phyloP scores from a whole-genome alignment of 2,797 vertebrate species.

The Dendrocincla fuliginosa region DNA sequence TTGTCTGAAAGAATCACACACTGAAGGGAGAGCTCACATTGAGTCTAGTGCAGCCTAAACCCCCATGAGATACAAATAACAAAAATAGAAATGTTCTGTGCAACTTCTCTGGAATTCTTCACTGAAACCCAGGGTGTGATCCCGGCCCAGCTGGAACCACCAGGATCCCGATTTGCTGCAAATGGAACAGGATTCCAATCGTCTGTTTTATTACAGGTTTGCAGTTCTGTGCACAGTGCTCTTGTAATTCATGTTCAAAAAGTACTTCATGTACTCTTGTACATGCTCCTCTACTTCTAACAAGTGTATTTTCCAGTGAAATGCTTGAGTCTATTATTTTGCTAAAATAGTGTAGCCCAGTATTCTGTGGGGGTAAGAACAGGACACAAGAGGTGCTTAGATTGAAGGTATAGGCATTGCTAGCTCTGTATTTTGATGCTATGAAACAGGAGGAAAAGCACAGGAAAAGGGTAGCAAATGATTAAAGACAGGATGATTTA shows the following conservation, averaged over 20 bases:
- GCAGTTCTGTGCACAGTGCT: background rate
- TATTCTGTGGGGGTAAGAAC: background rate
- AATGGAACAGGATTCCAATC: background rate
- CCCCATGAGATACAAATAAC: background rate
- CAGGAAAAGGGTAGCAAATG: background rate
- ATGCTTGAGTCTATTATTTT: background rate
- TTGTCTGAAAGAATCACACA: background rate
- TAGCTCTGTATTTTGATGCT: background rate
- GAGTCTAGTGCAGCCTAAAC: background rate
- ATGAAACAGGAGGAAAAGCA: background rate
- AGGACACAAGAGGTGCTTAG: background rate
- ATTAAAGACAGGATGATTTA: background rate
- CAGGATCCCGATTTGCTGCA: background rate
- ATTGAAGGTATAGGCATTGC: background rate
- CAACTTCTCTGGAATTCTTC: background rate
- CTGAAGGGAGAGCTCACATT: background rate
- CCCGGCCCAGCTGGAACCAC: background rate
- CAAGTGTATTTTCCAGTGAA: background rate
- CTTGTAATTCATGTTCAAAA: background rate
- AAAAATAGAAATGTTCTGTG: background rate
- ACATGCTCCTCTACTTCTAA: background rate
- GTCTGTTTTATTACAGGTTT: background rate
- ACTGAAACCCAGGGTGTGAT: background rate
- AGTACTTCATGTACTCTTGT: background rate
- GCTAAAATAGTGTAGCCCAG: background rate